phyloP scores from a whole-genome alignment of 53 echinoderm and acorn worm species.

The Echinarachnius parma region DNA sequence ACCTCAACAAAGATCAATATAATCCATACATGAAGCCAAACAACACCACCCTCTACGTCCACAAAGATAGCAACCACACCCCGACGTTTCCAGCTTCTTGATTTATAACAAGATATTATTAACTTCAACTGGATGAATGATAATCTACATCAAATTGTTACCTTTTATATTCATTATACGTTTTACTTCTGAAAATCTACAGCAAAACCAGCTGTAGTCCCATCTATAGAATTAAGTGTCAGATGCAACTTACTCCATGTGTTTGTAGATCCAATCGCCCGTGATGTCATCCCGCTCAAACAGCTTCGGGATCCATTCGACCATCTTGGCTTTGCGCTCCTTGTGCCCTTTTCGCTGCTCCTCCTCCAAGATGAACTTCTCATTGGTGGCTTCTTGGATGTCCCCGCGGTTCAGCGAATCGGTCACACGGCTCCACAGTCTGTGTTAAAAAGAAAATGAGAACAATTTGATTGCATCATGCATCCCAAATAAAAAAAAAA shows the following conservation, averaged over 20 bases:
- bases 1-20: slow-evolving; percentile 24
- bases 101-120: too few relatives aligned
- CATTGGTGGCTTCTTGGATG: slow-evolving; percentile 86
- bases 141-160: too few relatives aligned
- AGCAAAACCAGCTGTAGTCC: too few relatives aligned
- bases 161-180: too few relatives aligned
- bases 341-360: slow-evolving; percentile 87
- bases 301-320: slow-evolving; percentile 74
- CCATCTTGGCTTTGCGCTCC: slow-evolving; percentile 82
- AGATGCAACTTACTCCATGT: slow-evolving; percentile 98
- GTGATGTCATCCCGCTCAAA: slow-evolving; percentile 92
- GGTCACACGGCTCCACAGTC: slow-evolving; percentile 76
- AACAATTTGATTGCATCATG: too few relatives aligned
- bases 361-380: slow-evolving; percentile 89
- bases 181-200: too few relatives aligned
- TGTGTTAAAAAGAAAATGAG: background rate
- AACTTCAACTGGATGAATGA: too few relatives aligned
- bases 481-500: too few relatives aligned
- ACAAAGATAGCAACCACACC: slow-evolving; percentile 35
- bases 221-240: background rate
- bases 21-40: slow-evolving; percentile 34
- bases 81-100: background rate
- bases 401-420: slow-evolving; percentile 66
- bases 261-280: slow-evolving; percentile 89
- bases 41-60: slow-evolving; percentile 14